A percentile compares a stretch with the other conserved stretches of the same genome.
phyloP scores from a whole-genome alignment of 2,888 invertebrate species.

The Stenoptilia bipunctidactyla region DNA sequence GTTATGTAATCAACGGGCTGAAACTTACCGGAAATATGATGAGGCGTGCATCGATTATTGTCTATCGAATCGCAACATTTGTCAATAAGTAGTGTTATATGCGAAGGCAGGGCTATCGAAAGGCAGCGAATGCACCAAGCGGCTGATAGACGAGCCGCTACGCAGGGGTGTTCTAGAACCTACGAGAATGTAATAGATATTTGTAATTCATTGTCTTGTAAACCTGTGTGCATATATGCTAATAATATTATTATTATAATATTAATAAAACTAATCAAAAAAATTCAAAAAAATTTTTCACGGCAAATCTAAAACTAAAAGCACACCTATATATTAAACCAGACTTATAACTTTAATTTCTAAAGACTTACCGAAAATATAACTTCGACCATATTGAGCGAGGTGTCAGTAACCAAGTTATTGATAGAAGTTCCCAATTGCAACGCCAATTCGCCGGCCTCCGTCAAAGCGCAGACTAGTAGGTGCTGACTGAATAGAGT shows the following conservation, averaged over 20 bases:
- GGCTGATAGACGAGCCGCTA: slow-evolving; percentile 92
- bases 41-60: slow-evolving; percentile 89
- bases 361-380: slow-evolving; percentile 63
- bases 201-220: too few species aligned
- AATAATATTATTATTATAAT: too few species aligned
- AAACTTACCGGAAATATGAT: slow-evolving; percentile 78
- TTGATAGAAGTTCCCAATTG: slow-evolving; percentile 96
- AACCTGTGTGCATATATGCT: too few species aligned
- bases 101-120: slow-evolving; percentile 94
- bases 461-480: slow-evolving; percentile 93
- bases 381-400: slow-evolving; percentile 77
- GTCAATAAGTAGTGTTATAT: slow-evolving; percentile 94
- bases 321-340: too few species aligned
- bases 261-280: too few species aligned
- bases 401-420: slow-evolving; percentile 89
- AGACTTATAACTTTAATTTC: too few species aligned
- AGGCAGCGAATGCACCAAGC: slow-evolving; percentile 95
- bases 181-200: slow-evolving; percentile 32
- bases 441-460: slow-evolving; percentile 90
- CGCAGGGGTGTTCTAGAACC: slow-evolving; percentile 94
- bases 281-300: too few species aligned
- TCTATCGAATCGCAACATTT: slow-evolving; percentile 90
- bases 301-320: too few species aligned
- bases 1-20: too few species aligned
- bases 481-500: slow-evolving; percentile 92